Conservation (phyloP, 2,113 vertebrate genomes). For the Furnarius figulus region DNA sequence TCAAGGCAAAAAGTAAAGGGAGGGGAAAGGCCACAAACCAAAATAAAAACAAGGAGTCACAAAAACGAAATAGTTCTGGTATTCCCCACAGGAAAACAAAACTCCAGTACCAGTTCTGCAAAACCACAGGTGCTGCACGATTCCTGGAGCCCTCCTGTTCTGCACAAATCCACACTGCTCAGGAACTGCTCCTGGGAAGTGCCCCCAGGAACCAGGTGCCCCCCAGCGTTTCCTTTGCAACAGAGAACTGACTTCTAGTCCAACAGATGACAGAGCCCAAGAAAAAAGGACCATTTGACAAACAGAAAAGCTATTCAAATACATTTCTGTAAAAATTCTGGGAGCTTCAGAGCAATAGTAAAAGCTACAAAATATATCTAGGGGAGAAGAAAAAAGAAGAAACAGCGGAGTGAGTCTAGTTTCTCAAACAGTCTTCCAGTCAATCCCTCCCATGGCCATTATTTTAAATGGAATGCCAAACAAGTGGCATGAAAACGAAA, state of each 20-base stretch:
- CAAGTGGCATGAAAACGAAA: slow-evolving; percentile 32
- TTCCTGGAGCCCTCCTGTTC: background rate
- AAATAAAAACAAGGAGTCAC: background rate
- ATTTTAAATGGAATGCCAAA: slow-evolving; percentile 34
- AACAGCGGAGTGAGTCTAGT: background rate
- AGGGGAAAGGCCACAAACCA: background rate
- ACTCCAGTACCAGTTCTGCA: background rate
- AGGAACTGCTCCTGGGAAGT: background rate
- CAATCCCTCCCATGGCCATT: background rate
- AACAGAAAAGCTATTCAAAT: background rate
- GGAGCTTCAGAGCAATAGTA: background rate
- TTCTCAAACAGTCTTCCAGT: background rate
- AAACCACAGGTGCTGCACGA: background rate
- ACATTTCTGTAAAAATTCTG: background rate
- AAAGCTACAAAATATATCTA: background rate
- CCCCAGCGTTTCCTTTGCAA: background rate
- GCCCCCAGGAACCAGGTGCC: background rate
- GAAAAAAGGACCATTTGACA: background rate
- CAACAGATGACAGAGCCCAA: background rate
- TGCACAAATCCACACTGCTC: background rate
- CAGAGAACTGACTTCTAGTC: background rate
- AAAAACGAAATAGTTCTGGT: background rate
- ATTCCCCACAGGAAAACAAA: background rate
- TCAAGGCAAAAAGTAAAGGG: background rate
- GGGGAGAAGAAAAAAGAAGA: background rate